These are phyloP conservation scores for Drosophila oshimai DNA, from an alignment of 1,140 invertebrate genomes.

Conservation along the genomic window DNA sequence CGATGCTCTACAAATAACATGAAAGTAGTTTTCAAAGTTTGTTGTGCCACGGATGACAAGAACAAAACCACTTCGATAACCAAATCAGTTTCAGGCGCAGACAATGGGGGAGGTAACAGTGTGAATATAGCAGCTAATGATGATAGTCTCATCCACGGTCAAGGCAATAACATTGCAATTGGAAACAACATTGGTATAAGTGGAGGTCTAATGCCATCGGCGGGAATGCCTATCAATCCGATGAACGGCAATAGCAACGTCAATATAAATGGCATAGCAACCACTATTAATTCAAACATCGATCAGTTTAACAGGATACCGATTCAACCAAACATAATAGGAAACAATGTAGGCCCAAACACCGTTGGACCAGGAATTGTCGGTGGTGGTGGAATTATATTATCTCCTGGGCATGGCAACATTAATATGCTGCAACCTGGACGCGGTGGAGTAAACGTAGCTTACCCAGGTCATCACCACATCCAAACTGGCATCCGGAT, in stretches of 20 bases:
- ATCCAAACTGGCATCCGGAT: constrained; percentile 80
- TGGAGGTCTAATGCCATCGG: constrained; percentile 19
- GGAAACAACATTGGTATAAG: constrained; percentile 50
- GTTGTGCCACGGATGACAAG: constrained; percentile 88
- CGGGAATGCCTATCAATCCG: constrained; percentile 43
- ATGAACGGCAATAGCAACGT: constrained; percentile 27
- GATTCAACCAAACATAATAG: constrained; percentile 66
- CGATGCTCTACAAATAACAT: constrained; percentile 96
- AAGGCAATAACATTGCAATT: constrained; percentile 35
- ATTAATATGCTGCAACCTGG: constrained; percentile 72
- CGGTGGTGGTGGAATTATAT: constrained; percentile 51
- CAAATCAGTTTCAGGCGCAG: constrained; percentile 71
- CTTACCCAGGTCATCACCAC: constrained; percentile 68
- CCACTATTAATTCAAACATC: constrained; percentile 78
- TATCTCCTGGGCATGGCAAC: constrained; percentile 65
- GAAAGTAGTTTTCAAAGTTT: constrained; percentile 98
- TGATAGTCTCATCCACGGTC: constrained; percentile 21
- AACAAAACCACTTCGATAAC: constrained; percentile 74
- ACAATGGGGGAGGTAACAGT: constrained; percentile 49
- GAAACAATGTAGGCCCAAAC: constrained; percentile 47
- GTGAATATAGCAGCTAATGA: constrained; percentile 33
- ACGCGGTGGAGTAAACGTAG: constrained; percentile 46
- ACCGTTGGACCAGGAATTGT: constrained; percentile 6
- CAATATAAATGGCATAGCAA: constrained; percentile 36
- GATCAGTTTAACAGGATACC: constrained; percentile 80